Percentiles rank a stretch among this genome's conserved stretches.
Evolutionary conservation across 2,113 vertebrate genomes (phyloP).

Genomic region (Emydocephalus ijimae): DNA sequence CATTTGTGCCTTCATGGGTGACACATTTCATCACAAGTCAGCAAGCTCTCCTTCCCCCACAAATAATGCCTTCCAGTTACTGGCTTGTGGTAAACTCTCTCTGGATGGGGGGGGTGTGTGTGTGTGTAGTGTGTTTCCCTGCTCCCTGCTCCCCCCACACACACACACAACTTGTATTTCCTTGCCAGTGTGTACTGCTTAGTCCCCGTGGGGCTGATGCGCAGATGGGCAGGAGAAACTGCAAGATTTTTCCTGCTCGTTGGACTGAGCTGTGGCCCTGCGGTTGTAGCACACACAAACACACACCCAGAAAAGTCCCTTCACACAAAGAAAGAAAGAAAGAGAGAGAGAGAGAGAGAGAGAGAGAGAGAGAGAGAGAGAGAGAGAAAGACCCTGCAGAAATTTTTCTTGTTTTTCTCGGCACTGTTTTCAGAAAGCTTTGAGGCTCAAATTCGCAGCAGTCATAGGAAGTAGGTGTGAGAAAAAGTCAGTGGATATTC

Average conservation of each 20-base stretch:
- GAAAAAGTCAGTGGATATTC: no score
- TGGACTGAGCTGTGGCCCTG: not conserved
- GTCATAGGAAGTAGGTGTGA: not conserved
- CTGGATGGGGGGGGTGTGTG: no score
- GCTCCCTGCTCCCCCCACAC: not conserved
- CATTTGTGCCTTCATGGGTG: slow-evolving; percentile 53
- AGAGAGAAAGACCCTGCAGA: not conserved
- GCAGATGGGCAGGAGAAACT: not conserved
- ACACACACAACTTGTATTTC: not conserved
- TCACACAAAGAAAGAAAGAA: no score
- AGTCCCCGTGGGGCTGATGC: not conserved
- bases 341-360: no score
- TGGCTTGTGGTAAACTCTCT: not conserved
- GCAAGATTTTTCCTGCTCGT: not conserved
- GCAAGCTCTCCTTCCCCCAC: slow-evolving; percentile 44
- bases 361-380: no score
- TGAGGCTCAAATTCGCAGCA: not conserved
- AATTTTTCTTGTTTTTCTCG: not conserved
- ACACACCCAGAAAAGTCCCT: not conserved
- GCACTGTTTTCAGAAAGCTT: not conserved
- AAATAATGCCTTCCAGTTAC: slow-evolving; percentile 57
- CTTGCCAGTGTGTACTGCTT: no score
- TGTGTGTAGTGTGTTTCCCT: not conserved
- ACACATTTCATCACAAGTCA: slow-evolving; percentile 44
- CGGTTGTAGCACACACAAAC: not conserved